Conservation (phyloP, 2,888 invertebrate genomes). For the Drosophila meridionalis region DNA sequence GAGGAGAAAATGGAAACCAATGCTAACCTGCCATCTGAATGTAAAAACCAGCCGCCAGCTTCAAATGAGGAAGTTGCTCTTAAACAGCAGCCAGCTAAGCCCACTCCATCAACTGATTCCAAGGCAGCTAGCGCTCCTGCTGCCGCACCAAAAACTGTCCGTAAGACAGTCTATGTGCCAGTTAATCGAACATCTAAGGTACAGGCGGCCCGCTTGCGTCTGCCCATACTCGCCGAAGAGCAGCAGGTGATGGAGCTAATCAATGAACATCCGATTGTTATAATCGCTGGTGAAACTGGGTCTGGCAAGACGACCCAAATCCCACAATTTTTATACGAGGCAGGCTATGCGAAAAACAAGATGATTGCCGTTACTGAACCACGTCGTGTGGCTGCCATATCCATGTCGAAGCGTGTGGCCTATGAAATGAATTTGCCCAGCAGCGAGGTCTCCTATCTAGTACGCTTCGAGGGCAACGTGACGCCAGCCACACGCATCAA, state of each 20-base stretch:
- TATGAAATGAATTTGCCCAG: slow-evolving; percentile 93
- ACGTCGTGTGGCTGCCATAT: slow-evolving; percentile 98
- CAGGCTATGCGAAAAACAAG: slow-evolving; percentile 93
- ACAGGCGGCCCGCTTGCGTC: slow-evolving; percentile 92
- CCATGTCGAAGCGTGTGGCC: slow-evolving; percentile 97
- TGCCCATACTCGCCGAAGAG: slow-evolving; percentile 97
- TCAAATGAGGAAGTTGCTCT: not conserved
- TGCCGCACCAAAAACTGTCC: slow-evolving; percentile 65
- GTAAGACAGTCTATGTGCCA: slow-evolving; percentile 89
- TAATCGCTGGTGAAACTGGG: slow-evolving; percentile 97
- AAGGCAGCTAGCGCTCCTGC: not conserved
- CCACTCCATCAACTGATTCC: slow-evolving; percentile 9
- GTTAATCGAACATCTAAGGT: slow-evolving; percentile 92
- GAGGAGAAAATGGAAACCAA: not conserved
- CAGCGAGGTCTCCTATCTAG: slow-evolving; percentile 94
- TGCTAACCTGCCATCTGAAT: not conserved
- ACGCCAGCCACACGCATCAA: slow-evolving; percentile 95
- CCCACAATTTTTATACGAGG: slow-evolving; percentile 99
- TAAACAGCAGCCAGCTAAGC: slow-evolving; percentile 4
- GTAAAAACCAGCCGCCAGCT: not conserved
- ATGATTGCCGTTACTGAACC: slow-evolving; percentile 98
- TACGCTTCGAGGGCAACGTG: slow-evolving; percentile 97
- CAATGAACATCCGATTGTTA: slow-evolving; percentile 94
- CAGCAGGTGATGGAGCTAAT: slow-evolving; percentile 97
- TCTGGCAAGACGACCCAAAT: slow-evolving; percentile 99